phyloP scores from a whole-genome alignment of 64 coral and sea anemone genomes.

The Porites lutea region DNA sequence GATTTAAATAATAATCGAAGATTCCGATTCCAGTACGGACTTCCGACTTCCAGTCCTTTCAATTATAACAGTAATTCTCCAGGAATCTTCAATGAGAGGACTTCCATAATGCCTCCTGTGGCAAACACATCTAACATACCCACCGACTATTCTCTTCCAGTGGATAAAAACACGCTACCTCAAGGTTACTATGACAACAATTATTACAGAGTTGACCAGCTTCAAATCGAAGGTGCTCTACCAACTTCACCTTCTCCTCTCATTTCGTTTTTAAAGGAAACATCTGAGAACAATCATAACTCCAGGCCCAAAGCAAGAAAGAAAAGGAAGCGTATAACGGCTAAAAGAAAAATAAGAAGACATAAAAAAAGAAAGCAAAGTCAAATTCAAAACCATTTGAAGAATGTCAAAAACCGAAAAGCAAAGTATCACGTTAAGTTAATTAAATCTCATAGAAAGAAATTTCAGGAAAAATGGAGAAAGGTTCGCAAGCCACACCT shows the following conservation, averaged over 20 bases:
- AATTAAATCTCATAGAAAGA: neutral
- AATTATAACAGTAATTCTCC: neutral
- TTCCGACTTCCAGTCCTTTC: neutral
- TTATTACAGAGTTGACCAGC: neutral
- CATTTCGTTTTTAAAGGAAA: constrained; percentile 27
- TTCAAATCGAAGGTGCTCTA: neutral
- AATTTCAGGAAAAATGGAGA: neutral
- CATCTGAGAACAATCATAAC: neutral
- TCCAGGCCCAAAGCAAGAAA: neutral
- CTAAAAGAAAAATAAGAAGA: neutral
- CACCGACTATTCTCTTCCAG: constrained; percentile 2
- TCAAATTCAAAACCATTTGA: neutral
- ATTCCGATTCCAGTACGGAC: neutral
- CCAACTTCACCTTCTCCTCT: constrained; percentile 40
- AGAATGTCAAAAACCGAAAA: neutral
- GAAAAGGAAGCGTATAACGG: neutral
- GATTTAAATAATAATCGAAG: neutral
- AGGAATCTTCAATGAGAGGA: neutral
- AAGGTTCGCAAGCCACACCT: neutral
- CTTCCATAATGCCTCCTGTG: neutral
- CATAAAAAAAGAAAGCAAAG: neutral
- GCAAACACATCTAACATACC: neutral
- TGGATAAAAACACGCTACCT: neutral
- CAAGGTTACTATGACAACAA: constrained; percentile 12
- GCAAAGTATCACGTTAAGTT: neutral